Base-by-base conservation (phyloP, 2,888 invertebrate genomes). In the Geophilus truncorum region DNA sequence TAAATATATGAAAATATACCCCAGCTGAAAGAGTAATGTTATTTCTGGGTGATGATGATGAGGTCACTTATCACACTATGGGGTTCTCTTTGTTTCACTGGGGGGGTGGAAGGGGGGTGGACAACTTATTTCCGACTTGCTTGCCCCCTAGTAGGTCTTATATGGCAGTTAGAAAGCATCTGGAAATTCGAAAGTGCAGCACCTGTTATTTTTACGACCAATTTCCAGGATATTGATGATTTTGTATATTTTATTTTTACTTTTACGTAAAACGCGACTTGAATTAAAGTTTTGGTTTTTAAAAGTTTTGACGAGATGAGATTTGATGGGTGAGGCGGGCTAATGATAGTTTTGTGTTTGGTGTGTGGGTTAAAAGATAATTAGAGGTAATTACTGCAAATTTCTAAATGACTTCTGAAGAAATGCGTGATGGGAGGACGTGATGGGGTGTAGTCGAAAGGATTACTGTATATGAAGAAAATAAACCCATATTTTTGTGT, bases 41-140 rank as follows among this genome's bases (percentile, higher is more conserved):
- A 62, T 23, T 25, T 15, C 25, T 62, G 62, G 62, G n/a, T n/a
- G n/a, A 62, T 62, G 62, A 62, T 62, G 62, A 62, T 62, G 62
- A 62, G 62, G 62, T 62, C 62, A 62, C 62, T 62, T 62, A 62
- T 62, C 62, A 62, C 62, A 23, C 62, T 62, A 62, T 62, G 62
- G 62, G 62, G 62, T 62, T 62, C 62, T 62, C 62, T 62, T 62
- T 62, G 23, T 23, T 62, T 62, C 25, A 5, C 1, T 25, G 23
- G 6, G 62, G 62, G 62, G 62, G 62, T 62, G 62, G 62, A 45
- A 25, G 6, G 62, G 62, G 62, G 62, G 62, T 62, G 62, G 62
- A 45, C 12, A 62, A 62, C 62, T 62, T 62, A 62, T 62, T 62
- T 62, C 25, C 62, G 25, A 62, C 62, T 62, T 25, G 62, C 25